phyloP scores from a whole-genome alignment of 2,113 vertebrate genomes.

The Hystrix cristata region DNA sequence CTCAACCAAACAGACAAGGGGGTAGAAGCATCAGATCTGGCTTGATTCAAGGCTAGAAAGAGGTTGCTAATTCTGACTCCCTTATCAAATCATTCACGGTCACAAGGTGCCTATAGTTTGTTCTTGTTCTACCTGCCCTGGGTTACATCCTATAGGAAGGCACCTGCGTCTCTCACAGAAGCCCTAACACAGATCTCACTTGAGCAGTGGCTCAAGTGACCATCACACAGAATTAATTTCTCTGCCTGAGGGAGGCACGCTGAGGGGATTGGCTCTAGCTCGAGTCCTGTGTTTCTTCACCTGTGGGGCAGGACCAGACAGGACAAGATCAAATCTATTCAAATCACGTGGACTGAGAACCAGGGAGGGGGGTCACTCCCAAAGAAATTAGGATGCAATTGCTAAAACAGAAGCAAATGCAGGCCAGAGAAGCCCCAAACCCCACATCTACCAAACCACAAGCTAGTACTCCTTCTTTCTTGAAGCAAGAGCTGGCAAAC shows the following conservation, averaged over 20 bases:
- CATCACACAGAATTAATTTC: background rate
- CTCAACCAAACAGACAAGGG: background rate
- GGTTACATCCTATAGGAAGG: background rate
- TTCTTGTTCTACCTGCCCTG: background rate
- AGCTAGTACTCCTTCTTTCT: background rate
- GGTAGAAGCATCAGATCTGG: background rate
- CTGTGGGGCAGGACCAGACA: background rate
- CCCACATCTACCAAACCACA: background rate
- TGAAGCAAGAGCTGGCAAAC: background rate
- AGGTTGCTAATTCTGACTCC: background rate
- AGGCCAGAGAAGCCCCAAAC: background rate
- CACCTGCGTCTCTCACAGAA: background rate
- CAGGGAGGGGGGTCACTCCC: background rate
- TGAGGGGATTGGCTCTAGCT: background rate
- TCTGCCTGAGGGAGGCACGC: background rate
- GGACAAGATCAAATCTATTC: background rate
- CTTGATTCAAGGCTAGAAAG: background rate
- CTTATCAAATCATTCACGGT: fast-evolving
- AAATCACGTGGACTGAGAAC: background rate
- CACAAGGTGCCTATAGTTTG: background rate
- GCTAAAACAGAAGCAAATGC: background rate
- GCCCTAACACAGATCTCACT: fast-evolving
- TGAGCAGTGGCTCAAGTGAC: background rate
- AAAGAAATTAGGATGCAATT: background rate
- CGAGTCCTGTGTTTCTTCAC: background rate